These are phyloP conservation scores for Virgularia gustaviana DNA, from an alignment of 92 coral and sea anemone species.

Conservation along the genomic window DNA sequence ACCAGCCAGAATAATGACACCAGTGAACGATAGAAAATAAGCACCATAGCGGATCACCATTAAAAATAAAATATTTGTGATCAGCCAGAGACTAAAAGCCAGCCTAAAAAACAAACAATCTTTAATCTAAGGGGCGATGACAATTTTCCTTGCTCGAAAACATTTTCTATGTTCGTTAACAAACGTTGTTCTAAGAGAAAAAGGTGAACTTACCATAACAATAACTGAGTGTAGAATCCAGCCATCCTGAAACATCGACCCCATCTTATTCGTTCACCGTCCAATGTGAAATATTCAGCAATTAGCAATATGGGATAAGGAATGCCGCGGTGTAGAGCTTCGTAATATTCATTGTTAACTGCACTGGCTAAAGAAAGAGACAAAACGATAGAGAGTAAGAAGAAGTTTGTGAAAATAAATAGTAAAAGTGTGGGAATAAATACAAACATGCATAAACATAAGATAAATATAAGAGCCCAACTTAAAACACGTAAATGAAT, in stretches of 20 bases:
- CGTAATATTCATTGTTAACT: conserved; percentile 19
- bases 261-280: conserved; percentile 33
- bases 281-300: conserved; percentile 31
- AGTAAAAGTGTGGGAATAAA: too few species aligned
- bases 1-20: conserved; percentile 1
- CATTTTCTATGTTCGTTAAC: not conserved
- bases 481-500: too few species aligned
- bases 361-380: conserved; percentile 19
- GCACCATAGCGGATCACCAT: conserved; percentile 38
- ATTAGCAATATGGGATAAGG: conserved; percentile 29
- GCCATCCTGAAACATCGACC: conserved; percentile 29
- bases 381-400: too few species aligned
- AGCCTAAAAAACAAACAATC: conserved; percentile 4
- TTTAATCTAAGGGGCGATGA: not conserved
- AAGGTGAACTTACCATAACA: conserved; percentile 36
- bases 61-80: conserved; percentile 30
- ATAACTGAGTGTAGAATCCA: conserved; percentile 30
- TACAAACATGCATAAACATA: too few species aligned
- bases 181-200: too few species aligned
- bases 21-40: conserved; percentile 30
- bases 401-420: too few species aligned
- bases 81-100: conserved; percentile 17
- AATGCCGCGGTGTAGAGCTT: conserved; percentile 10
- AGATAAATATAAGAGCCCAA: too few species aligned
- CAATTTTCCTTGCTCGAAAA: not conserved